Percentiles rank a stretch among this genome's conserved stretches.
These are phyloP conservation scores for Chlorodrepanis virens DNA, from an alignment of 2,113 vertebrate genomes.

Conservation along the genomic window DNA sequence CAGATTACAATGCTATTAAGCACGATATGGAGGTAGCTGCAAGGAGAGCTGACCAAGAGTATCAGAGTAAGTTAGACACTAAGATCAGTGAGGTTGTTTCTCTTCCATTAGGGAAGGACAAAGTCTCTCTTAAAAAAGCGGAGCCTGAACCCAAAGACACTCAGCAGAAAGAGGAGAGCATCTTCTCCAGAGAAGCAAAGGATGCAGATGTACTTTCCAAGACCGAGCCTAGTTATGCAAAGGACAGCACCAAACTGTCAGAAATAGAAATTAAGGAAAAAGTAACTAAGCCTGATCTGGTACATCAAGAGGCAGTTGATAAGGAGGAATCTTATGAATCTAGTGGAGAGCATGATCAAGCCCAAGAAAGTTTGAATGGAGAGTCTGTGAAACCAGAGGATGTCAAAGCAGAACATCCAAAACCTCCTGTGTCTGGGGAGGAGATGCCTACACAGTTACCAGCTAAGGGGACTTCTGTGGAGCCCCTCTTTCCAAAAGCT, in stretches of 20 bases:
- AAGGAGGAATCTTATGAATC: slow-evolving; percentile 96
- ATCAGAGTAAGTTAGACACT: slow-evolving; percentile 48
- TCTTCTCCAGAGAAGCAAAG: slow-evolving; percentile 21
- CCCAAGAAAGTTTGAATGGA: slow-evolving; percentile 68
- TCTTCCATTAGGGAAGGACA: slow-evolving; percentile 22
- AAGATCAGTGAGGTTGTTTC: slow-evolving; percentile 60
- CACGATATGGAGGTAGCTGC: slow-evolving; percentile 65
- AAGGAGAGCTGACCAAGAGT: slow-evolving; percentile 62
- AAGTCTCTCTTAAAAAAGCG: not conserved
- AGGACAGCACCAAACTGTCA: slow-evolving; percentile 65
- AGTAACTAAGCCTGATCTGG: slow-evolving; percentile 87
- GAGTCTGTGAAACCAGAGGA: slow-evolving; percentile 72
- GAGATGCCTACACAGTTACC: slow-evolving; percentile 48
- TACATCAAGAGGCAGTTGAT: slow-evolving; percentile 96
- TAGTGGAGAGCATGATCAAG: slow-evolving; percentile 77
- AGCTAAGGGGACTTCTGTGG: slow-evolving; percentile 28
- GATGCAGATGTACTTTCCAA: slow-evolving; percentile 46
- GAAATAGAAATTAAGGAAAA: slow-evolving; percentile 91
- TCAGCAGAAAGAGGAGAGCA: slow-evolving; percentile 38
- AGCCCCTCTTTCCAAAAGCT: slow-evolving; percentile 18
- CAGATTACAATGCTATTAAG: slow-evolving; percentile 68
- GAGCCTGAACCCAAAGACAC: slow-evolving; percentile 13
- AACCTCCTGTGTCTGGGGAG: slow-evolving; percentile 26
- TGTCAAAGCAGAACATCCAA: slow-evolving; percentile 63
- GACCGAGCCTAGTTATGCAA: slow-evolving; percentile 15